Base-by-base conservation (phyloP, 2,888 invertebrate genomes). In the Dryococelus australis region DNA sequence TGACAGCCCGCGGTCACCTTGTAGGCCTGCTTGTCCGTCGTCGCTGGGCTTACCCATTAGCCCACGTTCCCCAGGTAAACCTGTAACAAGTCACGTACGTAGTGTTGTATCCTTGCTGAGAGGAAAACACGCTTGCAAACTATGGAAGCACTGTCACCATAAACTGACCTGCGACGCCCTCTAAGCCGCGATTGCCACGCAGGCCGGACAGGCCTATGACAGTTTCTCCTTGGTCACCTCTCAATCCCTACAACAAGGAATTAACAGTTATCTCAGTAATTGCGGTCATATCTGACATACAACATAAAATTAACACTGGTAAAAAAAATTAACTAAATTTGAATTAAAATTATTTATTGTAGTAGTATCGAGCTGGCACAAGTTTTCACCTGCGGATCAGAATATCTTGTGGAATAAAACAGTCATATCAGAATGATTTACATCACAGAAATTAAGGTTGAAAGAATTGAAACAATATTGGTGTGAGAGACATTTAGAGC, bases 1-100 rank as follows among this genome's bases (percentile, higher is more conserved):
- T 8, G 90, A 90, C 0, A 90, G 88, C 51, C 93, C 93, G 86
- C 87, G 43, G 78, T 89, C 88, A 85, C 91, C 91, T 35, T 87
- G 87, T 8, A 88, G 47, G 10, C 92, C 92, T 43, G 88, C 85
- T 43, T 85, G 84, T 8, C 91, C 91, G 85, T 91, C 90, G 20
- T 88, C 85, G 0, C 91, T 91, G 27, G 90, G 90, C 51, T 89
- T 89, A 20, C 92, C 92, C 89, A 90, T 90, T 80, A 88, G 88
- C 20, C 91, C 92, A 79, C 89, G 88, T 0, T 43, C 13, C 53
- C 90, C 91, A 80, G 86, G 88, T 20, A 89, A 83, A 24, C 91
- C 91, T 88, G 88, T 47, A 43, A 88, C 85, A 81, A 27, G n/a
- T 9, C 65, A 6, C 4, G 24, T 20, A 65, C 65, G 1, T n/a